Percentiles rank a stretch among this genome's conserved stretches.
Evolutionary conservation across 2,797 vertebrate species (phyloP).

Genomic region (Bovichtus diacanthus): DNA sequence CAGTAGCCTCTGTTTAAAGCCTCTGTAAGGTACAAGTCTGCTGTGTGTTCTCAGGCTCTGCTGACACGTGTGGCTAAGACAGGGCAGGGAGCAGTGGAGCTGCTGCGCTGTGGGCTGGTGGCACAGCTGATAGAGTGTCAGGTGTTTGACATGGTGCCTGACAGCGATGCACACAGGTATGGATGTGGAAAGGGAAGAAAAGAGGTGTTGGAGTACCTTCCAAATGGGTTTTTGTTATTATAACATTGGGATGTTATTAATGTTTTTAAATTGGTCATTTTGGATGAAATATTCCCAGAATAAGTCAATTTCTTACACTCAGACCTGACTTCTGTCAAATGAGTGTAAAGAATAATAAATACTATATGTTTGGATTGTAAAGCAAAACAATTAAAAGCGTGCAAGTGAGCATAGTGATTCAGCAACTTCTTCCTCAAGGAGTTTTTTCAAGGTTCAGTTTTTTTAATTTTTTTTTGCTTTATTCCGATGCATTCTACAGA

Average conservation of each 20-base stretch:
- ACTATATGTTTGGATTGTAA: neutral
- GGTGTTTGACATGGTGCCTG: conserved; percentile 96
- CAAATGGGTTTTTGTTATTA: neutral
- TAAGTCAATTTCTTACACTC: neutral
- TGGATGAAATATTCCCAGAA: neutral
- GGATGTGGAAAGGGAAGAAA: neutral
- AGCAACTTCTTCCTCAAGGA: neutral
- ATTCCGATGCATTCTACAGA: neutral
- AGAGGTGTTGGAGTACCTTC: neutral
- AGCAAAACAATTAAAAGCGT: neutral
- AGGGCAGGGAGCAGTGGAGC: conserved; percentile 91
- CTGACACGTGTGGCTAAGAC: conserved; percentile 95
- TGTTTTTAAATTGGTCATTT: neutral
- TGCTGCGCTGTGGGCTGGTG: conserved; percentile 94
- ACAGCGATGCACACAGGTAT: conserved; percentile 92
- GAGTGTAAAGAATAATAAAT: neutral
- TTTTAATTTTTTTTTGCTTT: neutral
- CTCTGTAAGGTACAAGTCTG: neutral
- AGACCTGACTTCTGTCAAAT: neutral
- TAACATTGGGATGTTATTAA: neutral
- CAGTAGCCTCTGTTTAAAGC: neutral
- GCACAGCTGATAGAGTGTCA: conserved; percentile 94
- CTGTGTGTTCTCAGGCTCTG: conserved; percentile 87
- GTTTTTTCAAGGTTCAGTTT: neutral
- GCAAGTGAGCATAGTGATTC: neutral